These are phyloP conservation scores for Amyelois transitella DNA, from an alignment of 1,140 invertebrate genomes.

Conservation along the genomic window DNA sequence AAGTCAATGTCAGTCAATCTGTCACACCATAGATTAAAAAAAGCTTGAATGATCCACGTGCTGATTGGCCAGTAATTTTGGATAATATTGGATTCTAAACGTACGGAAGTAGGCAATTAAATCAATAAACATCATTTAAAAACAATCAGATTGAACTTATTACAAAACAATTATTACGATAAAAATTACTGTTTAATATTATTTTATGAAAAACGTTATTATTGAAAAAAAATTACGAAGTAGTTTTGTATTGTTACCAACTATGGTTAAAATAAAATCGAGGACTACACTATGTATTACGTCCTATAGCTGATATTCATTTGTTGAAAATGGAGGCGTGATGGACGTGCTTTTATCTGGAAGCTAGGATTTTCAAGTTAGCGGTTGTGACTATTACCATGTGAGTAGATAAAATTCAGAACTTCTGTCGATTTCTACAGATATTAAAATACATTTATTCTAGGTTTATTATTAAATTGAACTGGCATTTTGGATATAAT, in stretches of 20 bases:
- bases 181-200: too few relatives aligned
- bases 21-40: too few relatives aligned
- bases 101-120: too few relatives aligned
- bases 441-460: conserved; percentile 29
- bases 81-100: too few relatives aligned
- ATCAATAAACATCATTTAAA: too few relatives aligned
- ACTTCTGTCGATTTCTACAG: conserved; percentile 40
- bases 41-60: too few relatives aligned
- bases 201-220: too few relatives aligned
- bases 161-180: too few relatives aligned
- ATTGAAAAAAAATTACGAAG: too few relatives aligned
- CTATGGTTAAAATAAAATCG: background rate
- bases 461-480: conserved; percentile 23
- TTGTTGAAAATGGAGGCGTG: conserved; percentile 72
- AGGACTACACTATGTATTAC: background rate
- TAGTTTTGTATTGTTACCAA: background rate
- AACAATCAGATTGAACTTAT: too few relatives aligned
- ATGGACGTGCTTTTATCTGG: conserved; percentile 60
- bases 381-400: conserved; percentile 47
- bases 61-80: too few relatives aligned
- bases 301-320: conserved; percentile 43
- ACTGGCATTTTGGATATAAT: conserved; percentile 47
- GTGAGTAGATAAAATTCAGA: conserved; percentile 45
- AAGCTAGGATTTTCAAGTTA: conserved; percentile 58
- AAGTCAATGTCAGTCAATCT: too few relatives aligned